Conservation (phyloP, 2,797 vertebrate genomes). For the Chiloscyllium punctatum region DNA sequence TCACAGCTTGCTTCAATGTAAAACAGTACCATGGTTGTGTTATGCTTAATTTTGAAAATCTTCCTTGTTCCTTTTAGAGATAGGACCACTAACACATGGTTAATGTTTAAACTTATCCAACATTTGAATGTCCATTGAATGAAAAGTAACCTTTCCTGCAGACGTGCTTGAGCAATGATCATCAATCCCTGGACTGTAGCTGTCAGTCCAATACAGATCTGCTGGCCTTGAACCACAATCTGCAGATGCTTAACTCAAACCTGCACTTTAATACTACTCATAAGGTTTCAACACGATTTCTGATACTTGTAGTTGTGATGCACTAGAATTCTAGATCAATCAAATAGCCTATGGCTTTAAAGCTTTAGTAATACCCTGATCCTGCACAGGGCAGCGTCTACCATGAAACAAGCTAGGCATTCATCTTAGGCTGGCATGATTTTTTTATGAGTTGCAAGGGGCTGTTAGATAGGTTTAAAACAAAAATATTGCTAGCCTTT, state of each 20-base stretch:
- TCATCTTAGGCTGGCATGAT: too few relatives aligned
- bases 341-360: background rate
- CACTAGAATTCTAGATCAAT: background rate
- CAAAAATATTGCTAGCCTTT: too few relatives aligned
- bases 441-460: too few relatives aligned
- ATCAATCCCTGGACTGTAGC: background rate
- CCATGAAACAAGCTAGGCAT: too few relatives aligned
- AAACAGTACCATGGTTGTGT: background rate
- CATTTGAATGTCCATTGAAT: background rate
- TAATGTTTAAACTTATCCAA: background rate
- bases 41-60: background rate
- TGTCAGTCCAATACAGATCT: background rate
- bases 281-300: background rate
- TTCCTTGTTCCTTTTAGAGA: background rate
- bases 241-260: background rate
- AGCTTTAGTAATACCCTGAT: background rate
- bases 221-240: background rate
- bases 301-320: background rate
- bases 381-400: too few relatives aligned
- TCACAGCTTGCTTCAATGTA: background rate
- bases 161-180: background rate
- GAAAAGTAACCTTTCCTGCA: background rate
- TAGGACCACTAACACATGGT: background rate
- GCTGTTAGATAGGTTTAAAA: too few relatives aligned
- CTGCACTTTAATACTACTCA: background rate